Base-by-base conservation (phyloP, 2,113 vertebrate species). In the Trogon surrucura region DNA sequence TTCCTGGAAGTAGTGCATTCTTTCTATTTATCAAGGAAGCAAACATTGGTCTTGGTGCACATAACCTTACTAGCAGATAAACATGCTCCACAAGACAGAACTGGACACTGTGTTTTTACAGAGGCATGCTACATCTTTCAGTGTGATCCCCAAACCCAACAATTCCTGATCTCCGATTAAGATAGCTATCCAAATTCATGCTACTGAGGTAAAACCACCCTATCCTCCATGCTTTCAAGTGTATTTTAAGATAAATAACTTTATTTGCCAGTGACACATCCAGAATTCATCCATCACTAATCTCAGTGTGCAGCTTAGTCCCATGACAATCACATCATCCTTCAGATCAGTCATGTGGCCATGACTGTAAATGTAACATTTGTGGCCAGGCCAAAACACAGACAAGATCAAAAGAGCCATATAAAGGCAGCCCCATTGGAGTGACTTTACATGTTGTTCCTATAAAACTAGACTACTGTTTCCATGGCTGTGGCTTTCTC, bases 331-430 rank as follows among this genome's bases (percentile, higher is more conserved):
- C 79, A 36, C 85, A 64, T 21, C 12, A 54, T 77, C 64, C 70
- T 56, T 85, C 48, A 85, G 34, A 89, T 18, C 80, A 91, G 36
- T 91, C 89, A 73, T 9, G 7, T 80, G 67, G 41, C 30, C 29
- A 16, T 36, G 54, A 93, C 51, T 82, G 48, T 65, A 85, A 85
- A 91, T 50, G 57, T 10, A 27, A 66, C 0, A 10, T 69, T 87
- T 84, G 85, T 71, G 75, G 53, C 34, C 58, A 88, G 80, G 79
- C 47, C 72, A 77, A 89, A 79, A 80, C 23, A 66, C 41, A 66
- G 48, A 61, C 21, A 91, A 53, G 48, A 92, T 93, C 86, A 95
- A 94, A 96, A 70, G 62, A 83, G 65, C 53, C 54, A 61, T 47
- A 51, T 65, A 85, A 88, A 75, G 81, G 45, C 17, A 47, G 50